Percentiles rank a stretch among this genome's conserved stretches.
Conservation (phyloP, 1,140 invertebrate genomes). For the Pseudomyrmex gracilis region DNA sequence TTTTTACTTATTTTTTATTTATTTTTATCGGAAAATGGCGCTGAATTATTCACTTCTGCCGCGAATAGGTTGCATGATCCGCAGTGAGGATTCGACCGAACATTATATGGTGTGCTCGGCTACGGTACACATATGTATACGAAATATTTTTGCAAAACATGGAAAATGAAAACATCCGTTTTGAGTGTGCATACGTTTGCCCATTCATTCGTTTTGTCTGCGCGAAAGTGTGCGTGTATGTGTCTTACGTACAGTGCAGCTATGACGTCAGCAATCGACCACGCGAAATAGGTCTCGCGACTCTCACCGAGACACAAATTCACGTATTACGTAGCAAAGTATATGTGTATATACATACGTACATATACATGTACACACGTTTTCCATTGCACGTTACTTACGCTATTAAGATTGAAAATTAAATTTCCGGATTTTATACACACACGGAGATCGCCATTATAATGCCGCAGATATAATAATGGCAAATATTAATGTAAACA, state of each 20-base stretch:
- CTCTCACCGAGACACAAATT: constrained; percentile 56
- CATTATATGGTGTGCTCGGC: background rate
- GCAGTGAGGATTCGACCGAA: background rate
- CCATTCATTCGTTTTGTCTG: constrained; percentile 33
- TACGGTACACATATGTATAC: no score
- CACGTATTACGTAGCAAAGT: constrained; percentile 36
- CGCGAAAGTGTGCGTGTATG: background rate
- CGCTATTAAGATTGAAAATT: constrained; percentile 6
- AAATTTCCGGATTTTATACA: constrained; percentile 3
- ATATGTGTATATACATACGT: background rate
- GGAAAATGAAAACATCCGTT: constrained; percentile 38
- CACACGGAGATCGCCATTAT: background rate
- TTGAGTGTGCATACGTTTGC: background rate
- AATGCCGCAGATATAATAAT: background rate
- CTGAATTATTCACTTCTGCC: constrained; percentile 20
- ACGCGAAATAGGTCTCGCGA: constrained; percentile 55
- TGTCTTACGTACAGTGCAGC: background rate
- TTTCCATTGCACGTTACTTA: background rate
- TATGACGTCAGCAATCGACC: constrained; percentile 58
- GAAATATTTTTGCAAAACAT: constrained; percentile 23
- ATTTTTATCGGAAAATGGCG: no score
- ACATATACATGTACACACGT: background rate
- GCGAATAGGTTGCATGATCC: constrained; percentile 5
- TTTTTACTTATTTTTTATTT: no score
- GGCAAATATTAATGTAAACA: background rate